Evolutionary conservation across 1,140 invertebrate species (phyloP).

Genomic region (Gerris buenoi): DNA sequence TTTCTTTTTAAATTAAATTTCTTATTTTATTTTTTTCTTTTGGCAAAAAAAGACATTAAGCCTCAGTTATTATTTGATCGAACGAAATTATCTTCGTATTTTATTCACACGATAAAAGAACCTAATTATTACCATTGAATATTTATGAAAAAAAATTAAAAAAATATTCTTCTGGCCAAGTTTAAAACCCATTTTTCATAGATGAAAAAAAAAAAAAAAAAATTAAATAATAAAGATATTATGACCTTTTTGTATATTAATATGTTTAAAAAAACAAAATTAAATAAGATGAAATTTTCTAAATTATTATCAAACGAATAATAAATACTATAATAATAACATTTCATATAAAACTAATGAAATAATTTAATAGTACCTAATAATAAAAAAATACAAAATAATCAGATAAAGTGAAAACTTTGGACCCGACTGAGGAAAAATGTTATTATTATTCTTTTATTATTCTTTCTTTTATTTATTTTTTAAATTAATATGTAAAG

Average conservation of each 20-base stretch:
- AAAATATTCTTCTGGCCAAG: too few relatives aligned
- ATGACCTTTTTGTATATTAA: not conserved
- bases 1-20: not conserved
- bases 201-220: not conserved
- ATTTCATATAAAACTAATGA: not conserved
- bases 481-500: slow-evolving; percentile 2
- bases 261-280: not conserved
- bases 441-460: not conserved
- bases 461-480: slow-evolving; percentile 7
- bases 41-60: too few relatives aligned
- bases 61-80: too few relatives aligned
- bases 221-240: not conserved
- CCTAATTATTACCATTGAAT: too few relatives aligned
- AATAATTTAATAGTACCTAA: not conserved
- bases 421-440: not conserved
- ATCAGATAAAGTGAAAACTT: not conserved
- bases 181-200: not conserved
- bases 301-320: too few relatives aligned
- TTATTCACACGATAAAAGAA: too few relatives aligned
- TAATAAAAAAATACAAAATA: not conserved
- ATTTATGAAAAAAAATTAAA: too few relatives aligned
- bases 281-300: not conserved
- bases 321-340: not conserved
- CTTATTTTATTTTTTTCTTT: not conserved
- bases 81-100: too few relatives aligned